Evolutionary conservation across 2,797 vertebrate genomes (phyloP), one percentile per base, ranked within the genome.

Genomic region (Tapera naevia): DNA sequence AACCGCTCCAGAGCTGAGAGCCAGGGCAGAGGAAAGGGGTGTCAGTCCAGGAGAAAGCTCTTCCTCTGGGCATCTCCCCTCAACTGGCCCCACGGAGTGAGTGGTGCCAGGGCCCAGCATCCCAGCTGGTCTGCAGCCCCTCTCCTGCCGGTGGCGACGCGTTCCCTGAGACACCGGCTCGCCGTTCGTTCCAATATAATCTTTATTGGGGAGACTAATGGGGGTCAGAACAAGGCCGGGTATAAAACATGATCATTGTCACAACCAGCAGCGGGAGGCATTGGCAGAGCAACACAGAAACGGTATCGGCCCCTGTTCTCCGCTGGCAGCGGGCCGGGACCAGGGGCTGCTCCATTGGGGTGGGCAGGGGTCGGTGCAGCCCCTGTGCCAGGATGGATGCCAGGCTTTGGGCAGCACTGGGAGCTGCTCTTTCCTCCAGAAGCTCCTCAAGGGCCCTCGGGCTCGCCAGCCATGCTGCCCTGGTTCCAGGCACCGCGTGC

Each of bases 121-220:
- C 64, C 48, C 0, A 0, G 23, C 39, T 2, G 5, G 18, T 2
- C 25, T 9, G n/a, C 9, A 15, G 39, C 27, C 80, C 66, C 3
- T 0, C 35, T 28, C 45, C 35, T n/a, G 39, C 76, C 71, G 3
- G 0, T 85, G 43, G 70, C 1, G 3, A 54, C 1, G 0, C 1
- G 0, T 10, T 12, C 18, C 24, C 9, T 3, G 0, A 39, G 46
- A 92, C 2, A 2, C 51, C 2, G 0, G 39, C 51, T 54, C 7
- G 0, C 4, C 1, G 2, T 67, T 91, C 70, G 62, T 93, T 97
- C 92, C 95, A 95, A 95, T 95, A 96, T 94, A 95, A 96, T 25
- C 93, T 97, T 97, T 97, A 97, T 97, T 97, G 92, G 89, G 95
- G 95, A 95, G 91, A 89, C 85, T 30, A 60, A 91, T 74, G 57